Evolutionary conservation across 92 coral and sea anemone genomes (phyloP), one percentile per base, ranked within the genome.

Genomic region (Palythoa caribaeorum): DNA sequence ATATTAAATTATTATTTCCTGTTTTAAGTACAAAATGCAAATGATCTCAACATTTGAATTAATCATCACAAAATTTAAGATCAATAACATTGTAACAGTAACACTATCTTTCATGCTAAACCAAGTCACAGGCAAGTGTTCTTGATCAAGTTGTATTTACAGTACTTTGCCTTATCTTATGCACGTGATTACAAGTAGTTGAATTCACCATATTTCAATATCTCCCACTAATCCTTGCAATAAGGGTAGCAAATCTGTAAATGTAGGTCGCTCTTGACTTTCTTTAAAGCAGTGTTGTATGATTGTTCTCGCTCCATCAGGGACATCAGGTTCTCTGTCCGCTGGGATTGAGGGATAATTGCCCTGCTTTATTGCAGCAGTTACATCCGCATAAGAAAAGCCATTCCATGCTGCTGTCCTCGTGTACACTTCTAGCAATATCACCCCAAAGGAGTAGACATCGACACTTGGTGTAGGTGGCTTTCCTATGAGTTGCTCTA

Each of bases 401-500:
- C 88, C 89, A 38, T 71, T 60, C 92, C 92, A 90, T 2, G 77
- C 92, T 11, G 79, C 74, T 21, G 16, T 38, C 16, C 78, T 50
- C 6, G 80, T 55, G 55, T 90, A 85, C 17, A 79, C 38, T 51
- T 90, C 92, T 1, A 90, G 47, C 69, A 77, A 54, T 15, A 84
- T 84, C 8, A 87, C 88, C 16, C 38, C 92, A 66, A 90, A 85
- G 44, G 92, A 87, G 20, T 90, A 90, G 20, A 90, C 89, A 78
- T 90, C 92, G 39, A 79, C 85, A 35, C 80, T 72, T 38, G 80
- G 6, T 51, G 88, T 71, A 38, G 92, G 85, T 28, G 47, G 16
- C 76, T 90, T 79, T 11, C 92, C 92, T 17, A 10, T 5, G 40
- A 90, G 38, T 11, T 79, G 88, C 40, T 85, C 92, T 54, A 65